Evolutionary conservation across 1,140 invertebrate species (phyloP).

Genomic region (Melanaphis sacchari): DNA sequence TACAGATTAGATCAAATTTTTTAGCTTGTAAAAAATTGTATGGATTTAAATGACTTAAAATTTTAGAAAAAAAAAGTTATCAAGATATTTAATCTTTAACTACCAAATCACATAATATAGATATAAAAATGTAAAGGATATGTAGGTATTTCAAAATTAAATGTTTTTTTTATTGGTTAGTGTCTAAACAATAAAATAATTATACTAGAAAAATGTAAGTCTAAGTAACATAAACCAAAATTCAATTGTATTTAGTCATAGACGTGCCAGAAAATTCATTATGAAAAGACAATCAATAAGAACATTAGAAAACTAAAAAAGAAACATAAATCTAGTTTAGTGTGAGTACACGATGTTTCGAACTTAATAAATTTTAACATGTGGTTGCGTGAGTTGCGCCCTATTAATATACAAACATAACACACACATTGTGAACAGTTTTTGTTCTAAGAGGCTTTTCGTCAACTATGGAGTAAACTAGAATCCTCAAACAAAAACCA

Average conservation of each 20-base stretch:
- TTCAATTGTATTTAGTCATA: background rate
- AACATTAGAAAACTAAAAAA: slow-evolving; percentile 3
- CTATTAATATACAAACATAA: slow-evolving; percentile 32
- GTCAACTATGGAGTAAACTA: background rate
- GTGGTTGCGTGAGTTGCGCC: background rate
- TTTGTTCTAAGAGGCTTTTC: background rate
- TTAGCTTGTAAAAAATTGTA: background rate
- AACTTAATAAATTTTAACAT: slow-evolving; percentile 37
- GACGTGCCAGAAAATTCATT: slow-evolving; percentile 42
- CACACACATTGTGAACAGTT: background rate
- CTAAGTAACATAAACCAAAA: background rate
- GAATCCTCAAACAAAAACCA: background rate
- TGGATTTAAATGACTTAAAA: background rate
- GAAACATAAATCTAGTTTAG: slow-evolving; percentile 39
- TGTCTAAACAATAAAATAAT: background rate
- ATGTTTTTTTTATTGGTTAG: background rate
- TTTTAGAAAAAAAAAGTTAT: too few species aligned
- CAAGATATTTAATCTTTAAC: background rate
- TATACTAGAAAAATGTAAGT: background rate
- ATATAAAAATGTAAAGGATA: background rate
- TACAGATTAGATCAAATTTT: background rate
- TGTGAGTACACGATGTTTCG: background rate
- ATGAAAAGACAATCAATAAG: slow-evolving; percentile 34
- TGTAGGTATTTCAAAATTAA: background rate
- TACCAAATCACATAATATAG: background rate